Evolutionary conservation across 2,888 invertebrate species (phyloP), one percentile per base, ranked within the genome.

Genomic region (Chydorus sphaericus): DNA sequence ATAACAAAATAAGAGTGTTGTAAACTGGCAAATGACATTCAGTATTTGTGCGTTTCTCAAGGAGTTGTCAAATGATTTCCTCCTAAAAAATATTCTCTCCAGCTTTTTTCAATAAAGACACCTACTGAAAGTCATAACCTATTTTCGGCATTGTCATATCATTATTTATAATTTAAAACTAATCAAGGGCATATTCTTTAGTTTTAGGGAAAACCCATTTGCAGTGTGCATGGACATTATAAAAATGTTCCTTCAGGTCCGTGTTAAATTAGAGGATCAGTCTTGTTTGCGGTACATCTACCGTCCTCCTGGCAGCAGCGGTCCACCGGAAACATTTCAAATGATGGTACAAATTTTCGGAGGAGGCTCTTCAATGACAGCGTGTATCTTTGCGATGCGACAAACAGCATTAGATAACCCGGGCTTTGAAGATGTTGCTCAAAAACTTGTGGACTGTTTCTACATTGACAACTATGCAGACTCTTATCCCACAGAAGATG

Each of bases 341-440:
- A 44, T 44, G 44, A 44, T 44, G 44, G 44, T 44, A 10, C 23
- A 44, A 44, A 44, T 44, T n/a, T 44, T 44, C 14, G 20, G 44
- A 11, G 44, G 23, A 4, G 5, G 23, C 4, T 44, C 44, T 10
- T 44, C 44, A 1, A 20, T 26, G 10, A 44, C 44, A 26, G 20
- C 44, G 14, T 44, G 44, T 20, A n/a, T 26, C 10, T 20, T 18
- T 20, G 44, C 26, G 18, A 8, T 18, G 26, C 44, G 44, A 44
- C 44, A 20, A 20, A 44, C 44, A 6, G 44, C 14, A 20, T 11
- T 23, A 20, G 20, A 44, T 8, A 44, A 44, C 16, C 16, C 16
- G 4, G 23, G 10, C 16, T 44, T n/a, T n/a, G 20, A 14, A 10
- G 44, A 44, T 18, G 20, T 44, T 20, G 10, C 44, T n/a, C 14